These are phyloP conservation scores for Zaprionus bogoriensis DNA, from an alignment of 2,888 invertebrate genomes.

Conservation along the genomic window DNA sequence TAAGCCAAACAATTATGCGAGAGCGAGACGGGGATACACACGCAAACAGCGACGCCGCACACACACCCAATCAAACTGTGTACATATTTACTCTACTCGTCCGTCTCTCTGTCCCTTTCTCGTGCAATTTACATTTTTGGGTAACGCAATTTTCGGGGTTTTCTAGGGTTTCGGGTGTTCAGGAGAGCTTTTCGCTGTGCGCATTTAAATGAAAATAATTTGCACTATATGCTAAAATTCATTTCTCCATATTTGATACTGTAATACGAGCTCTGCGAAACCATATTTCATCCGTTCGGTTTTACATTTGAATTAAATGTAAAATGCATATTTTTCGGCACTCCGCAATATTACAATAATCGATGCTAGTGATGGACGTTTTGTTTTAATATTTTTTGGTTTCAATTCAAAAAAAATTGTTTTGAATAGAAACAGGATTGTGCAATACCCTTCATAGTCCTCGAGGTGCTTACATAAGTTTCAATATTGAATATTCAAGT, in stretches of 20 bases:
- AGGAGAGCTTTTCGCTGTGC: background rate
- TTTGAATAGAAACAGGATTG: too few relatives aligned
- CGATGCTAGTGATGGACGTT: background rate
- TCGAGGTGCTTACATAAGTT: background rate
- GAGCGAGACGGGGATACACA: slow-evolving; percentile 15
- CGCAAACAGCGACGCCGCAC: slow-evolving; percentile 15
- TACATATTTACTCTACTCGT: slow-evolving; percentile 17
- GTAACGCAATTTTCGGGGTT: background rate
- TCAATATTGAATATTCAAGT: too few relatives aligned
- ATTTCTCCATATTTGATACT: slow-evolving; percentile 34
- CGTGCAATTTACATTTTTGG: slow-evolving; percentile 41
- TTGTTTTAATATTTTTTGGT: too few relatives aligned
- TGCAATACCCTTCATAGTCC: too few relatives aligned
- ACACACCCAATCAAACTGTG: slow-evolving; percentile 24
- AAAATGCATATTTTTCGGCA: slow-evolving; percentile 22
- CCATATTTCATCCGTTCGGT: slow-evolving; percentile 30
- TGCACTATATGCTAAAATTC: slow-evolving; percentile 31
- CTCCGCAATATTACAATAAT: background rate
- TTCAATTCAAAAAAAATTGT: too few relatives aligned
- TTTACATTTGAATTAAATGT: slow-evolving; percentile 27
- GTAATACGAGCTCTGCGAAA: slow-evolving; percentile 23
- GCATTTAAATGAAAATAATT: slow-evolving; percentile 46
- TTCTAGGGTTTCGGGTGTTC: slow-evolving; percentile 8
- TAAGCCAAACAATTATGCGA: slow-evolving; percentile 64
- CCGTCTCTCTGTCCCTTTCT: too few relatives aligned